Conservation (phyloP, 2,888 invertebrate species). For the Drosophila suboccidentalis region DNA sequence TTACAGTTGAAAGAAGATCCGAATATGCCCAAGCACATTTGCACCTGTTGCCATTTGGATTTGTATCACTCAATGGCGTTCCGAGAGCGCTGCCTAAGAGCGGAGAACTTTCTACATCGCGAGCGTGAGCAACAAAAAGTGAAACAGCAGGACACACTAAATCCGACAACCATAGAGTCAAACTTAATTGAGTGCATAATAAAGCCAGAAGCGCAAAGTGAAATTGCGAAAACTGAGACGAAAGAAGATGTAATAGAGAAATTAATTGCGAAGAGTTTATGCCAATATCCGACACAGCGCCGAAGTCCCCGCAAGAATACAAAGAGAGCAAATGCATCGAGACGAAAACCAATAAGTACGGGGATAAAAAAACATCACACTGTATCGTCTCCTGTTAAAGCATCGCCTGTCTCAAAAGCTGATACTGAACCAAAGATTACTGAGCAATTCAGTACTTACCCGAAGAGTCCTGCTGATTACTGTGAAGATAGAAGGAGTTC, state of each 20-base stretch:
- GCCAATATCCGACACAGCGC: background rate
- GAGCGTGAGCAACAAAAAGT: background rate
- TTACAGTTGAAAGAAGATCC: conserved; percentile 36
- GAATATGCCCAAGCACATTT: conserved; percentile 43
- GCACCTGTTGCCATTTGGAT: conserved; percentile 50
- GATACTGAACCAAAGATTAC: background rate
- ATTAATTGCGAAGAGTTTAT: background rate
- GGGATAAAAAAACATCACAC: too few species aligned
- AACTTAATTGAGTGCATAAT: background rate
- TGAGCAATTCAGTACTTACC: background rate
- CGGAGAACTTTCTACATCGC: conserved; percentile 23
- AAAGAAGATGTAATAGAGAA: background rate
- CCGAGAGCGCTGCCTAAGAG: conserved; percentile 41
- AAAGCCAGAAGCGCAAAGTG: background rate
- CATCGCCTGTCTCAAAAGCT: background rate
- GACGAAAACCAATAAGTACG: background rate
- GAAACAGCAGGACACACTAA: background rate
- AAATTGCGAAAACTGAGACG: background rate
- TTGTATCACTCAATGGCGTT: conserved; percentile 43
- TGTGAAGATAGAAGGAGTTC: background rate
- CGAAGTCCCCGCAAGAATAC: background rate
- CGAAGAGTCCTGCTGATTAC: background rate
- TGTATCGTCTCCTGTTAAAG: background rate
- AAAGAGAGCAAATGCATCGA: background rate
- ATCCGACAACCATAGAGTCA: too few species aligned